Percentiles rank a stretch among this genome's conserved stretches.
phyloP scores from a whole-genome alignment of 2,888 invertebrate genomes.

The Biston betularia region DNA sequence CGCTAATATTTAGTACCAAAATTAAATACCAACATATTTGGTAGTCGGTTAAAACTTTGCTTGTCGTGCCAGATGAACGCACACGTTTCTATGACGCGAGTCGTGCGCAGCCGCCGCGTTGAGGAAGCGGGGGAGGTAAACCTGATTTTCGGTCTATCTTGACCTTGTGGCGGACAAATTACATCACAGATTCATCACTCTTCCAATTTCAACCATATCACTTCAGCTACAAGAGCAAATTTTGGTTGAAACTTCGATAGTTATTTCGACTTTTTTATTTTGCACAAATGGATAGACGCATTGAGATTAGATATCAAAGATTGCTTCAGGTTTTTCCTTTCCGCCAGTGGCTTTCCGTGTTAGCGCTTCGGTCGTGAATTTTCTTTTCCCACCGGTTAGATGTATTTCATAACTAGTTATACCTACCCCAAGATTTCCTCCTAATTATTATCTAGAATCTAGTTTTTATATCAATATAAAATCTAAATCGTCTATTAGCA shows the following conservation, averaged over 20 bases:
- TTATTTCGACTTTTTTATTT: constrained; percentile 43
- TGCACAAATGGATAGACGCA: constrained; percentile 59
- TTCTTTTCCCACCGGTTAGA: constrained; percentile 27
- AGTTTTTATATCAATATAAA: too few species aligned
- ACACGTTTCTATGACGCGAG: constrained; percentile 43
- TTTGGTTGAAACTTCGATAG: constrained; percentile 24
- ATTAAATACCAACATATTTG: neutral
- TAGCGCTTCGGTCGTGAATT: constrained; percentile 52
- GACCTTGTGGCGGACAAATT: constrained; percentile 81
- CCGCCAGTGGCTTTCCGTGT: constrained; percentile 80
- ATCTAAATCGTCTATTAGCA: too few species aligned
- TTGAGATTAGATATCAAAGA: constrained; percentile 59
- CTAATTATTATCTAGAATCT: too few species aligned
- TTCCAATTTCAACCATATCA: constrained; percentile 43
- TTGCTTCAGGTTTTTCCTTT: constrained; percentile 83
- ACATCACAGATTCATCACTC: constrained; percentile 77
- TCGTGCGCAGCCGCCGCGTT: too few species aligned
- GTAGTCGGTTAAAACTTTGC: neutral
- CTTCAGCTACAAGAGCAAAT: constrained; percentile 26
- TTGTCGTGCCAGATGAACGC: constrained; percentile 16
- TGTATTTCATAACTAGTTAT: neutral
- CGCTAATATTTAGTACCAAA: neutral
- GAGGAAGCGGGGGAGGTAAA: constrained; percentile 60
- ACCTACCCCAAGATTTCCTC: neutral
- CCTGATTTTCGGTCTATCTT: constrained; percentile 85